Conservation (phyloP, 35 echinoderm and acorn worm species). For the Nesometra sesokonis region DNA sequence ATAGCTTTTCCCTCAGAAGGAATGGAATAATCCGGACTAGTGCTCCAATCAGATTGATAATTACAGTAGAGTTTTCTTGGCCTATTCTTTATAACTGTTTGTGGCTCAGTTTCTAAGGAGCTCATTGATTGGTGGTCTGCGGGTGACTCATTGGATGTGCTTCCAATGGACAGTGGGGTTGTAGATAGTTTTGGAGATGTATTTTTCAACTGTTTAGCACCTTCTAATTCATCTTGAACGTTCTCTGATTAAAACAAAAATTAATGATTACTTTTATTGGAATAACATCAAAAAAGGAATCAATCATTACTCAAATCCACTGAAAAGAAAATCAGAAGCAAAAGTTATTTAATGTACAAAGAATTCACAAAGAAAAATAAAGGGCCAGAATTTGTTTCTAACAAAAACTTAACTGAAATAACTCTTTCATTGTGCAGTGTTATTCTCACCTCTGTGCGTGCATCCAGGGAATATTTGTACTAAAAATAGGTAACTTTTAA, state of each 20-base stretch:
- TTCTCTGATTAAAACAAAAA: background rate
- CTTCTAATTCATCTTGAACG: background rate
- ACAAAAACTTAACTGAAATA: too few species aligned
- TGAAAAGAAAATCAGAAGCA: constrained; percentile 2
- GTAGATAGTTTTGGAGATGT: background rate
- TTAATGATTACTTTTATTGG: too few species aligned
- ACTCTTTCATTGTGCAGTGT: too few species aligned
- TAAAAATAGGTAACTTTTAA: too few species aligned
- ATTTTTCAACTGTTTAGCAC: background rate
- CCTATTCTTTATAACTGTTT: background rate
- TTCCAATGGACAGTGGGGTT: constrained; percentile 14
- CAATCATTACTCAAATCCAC: background rate
- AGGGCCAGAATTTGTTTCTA: too few species aligned
- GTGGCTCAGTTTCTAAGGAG: background rate
- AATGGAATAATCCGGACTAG: constrained; percentile 31
- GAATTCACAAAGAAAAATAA: background rate
- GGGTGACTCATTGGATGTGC: constrained; percentile 28
- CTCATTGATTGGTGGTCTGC: background rate
- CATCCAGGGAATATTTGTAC: too few species aligned
- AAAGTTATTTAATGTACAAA: background rate
- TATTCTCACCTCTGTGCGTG: too few species aligned
- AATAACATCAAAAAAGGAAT: too few species aligned
- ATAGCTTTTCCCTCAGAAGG: background rate
- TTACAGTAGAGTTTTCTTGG: constrained; percentile 4
- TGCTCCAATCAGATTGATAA: constrained; percentile 34